Percentiles rank a stretch among this genome's conserved stretches.
phyloP scores from a whole-genome alignment of 2,888 invertebrate genomes.

The Mongoloraphidia duomilia region DNA sequence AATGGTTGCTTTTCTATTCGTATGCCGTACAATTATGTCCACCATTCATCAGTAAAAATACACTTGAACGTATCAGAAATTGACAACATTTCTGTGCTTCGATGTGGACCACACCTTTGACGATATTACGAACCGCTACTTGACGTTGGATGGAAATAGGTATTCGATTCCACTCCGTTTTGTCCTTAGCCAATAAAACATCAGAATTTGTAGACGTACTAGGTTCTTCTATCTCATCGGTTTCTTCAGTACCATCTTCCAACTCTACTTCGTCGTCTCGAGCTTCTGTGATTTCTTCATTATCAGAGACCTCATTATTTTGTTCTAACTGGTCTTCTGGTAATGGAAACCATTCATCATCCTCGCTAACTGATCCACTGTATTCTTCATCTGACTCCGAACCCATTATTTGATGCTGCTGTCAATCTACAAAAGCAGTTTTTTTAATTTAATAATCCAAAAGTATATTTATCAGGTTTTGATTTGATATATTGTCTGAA shows the following conservation, averaged over 20 bases:
- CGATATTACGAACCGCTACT: background rate
- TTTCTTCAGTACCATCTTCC: slow-evolving; percentile 10
- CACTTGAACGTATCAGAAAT: too few species aligned
- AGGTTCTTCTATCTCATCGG: slow-evolving; percentile 9
- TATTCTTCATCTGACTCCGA: too few species aligned
- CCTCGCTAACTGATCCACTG: too few species aligned
- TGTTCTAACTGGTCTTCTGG: background rate
- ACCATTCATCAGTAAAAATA: too few species aligned
- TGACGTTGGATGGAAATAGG: background rate
- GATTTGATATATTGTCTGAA: slow-evolving; percentile 14
- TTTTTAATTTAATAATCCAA: too few species aligned
- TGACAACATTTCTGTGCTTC: too few species aligned
- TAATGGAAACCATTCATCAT: slow-evolving; percentile 5
- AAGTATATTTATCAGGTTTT: slow-evolving; percentile 18
- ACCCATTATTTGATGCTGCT: too few species aligned
- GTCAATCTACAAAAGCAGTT: too few species aligned
- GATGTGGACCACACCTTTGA: too few species aligned
- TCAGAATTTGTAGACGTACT: slow-evolving; percentile 7
- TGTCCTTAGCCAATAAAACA: background rate
- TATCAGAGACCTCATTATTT: slow-evolving; percentile 2
- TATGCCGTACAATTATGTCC: too few species aligned
- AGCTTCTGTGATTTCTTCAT: background rate
- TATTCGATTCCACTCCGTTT: background rate
- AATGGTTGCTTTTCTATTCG: too few species aligned
- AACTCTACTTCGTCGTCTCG: background rate